phyloP scores from a whole-genome alignment of 2,797 vertebrate species.

The Betta splendens region DNA sequence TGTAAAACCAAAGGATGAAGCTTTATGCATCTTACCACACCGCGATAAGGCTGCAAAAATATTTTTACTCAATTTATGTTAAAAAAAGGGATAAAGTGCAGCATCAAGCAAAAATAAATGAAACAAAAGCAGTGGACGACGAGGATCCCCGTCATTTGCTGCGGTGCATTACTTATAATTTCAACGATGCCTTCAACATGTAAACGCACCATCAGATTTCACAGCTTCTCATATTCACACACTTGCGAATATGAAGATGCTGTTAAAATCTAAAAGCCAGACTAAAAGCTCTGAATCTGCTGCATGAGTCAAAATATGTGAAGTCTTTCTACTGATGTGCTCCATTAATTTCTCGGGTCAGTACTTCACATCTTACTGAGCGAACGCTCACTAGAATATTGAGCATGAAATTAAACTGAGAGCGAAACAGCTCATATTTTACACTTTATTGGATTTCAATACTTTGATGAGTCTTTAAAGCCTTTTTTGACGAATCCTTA shows the following conservation, averaged over 20 bases:
- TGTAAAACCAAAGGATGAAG: too few species aligned
- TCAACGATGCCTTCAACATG: neutral
- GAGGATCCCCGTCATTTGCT: neutral
- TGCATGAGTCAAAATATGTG: slow-evolving; percentile 21
- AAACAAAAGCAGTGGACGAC: neutral
- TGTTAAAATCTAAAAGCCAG: slow-evolving; percentile 1
- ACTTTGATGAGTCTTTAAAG: neutral
- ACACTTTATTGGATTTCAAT: neutral
- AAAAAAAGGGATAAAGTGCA: too few species aligned
- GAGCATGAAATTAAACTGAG: slow-evolving; percentile 5
- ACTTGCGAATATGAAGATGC: neutral
- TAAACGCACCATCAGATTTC: neutral
- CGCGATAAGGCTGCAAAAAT: too few species aligned
- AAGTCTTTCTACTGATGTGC: slow-evolving; percentile 4
- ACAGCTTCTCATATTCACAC: neutral
- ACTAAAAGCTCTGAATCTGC: slow-evolving; percentile 21
- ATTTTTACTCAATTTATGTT: too few species aligned
- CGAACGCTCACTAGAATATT: slow-evolving; percentile 21
- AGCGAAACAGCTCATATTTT: neutral
- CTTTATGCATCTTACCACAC: too few species aligned
- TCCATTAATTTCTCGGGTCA: slow-evolving; percentile 25
- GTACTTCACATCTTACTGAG: slow-evolving; percentile 21
- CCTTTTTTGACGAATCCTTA: too few species aligned
- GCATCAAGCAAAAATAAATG: too few species aligned
- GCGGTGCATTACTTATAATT: neutral